A percentile compares a stretch with the other conserved stretches of the same genome.
These are phyloP conservation scores for Rhyzopertha dominica DNA, from an alignment of 1,140 invertebrate genomes.

Conservation along the genomic window DNA sequence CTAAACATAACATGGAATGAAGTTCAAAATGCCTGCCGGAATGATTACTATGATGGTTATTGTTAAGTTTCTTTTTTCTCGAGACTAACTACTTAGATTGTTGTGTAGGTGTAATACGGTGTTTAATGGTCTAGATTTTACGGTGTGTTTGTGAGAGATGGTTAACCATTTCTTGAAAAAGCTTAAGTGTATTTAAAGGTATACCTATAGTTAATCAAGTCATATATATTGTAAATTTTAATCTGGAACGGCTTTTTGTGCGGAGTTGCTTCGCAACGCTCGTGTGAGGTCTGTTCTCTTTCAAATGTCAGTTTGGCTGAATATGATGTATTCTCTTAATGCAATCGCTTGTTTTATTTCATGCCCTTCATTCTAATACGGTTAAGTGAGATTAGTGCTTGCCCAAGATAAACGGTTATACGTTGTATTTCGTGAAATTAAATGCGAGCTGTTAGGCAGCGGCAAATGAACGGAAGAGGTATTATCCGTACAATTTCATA, in stretches of 20 bases:
- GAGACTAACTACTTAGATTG: constrained; percentile 9
- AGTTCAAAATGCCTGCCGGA: constrained; percentile 7
- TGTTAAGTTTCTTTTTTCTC: constrained; percentile 8
- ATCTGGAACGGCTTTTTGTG: constrained; percentile 17
- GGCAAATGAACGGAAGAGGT: too few relatives aligned
- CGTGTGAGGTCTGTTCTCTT: constrained; percentile 17
- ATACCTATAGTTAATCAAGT: constrained; percentile 16
- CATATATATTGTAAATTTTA: constrained; percentile 19
- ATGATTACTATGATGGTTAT: constrained; percentile 7
- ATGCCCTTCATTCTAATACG: too few relatives aligned
- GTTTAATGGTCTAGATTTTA: constrained; percentile 19
- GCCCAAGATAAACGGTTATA: too few relatives aligned
- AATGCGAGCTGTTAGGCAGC: too few relatives aligned
- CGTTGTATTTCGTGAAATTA: too few relatives aligned
- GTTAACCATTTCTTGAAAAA: constrained; percentile 19
- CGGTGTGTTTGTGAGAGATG: constrained; percentile 17
- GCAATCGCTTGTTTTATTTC: constrained; percentile 22
- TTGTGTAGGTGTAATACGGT: constrained; percentile 12
- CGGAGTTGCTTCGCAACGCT: too few relatives aligned
- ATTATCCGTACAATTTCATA: too few relatives aligned
- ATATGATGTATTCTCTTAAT: constrained; percentile 31
- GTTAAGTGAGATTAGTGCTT: too few relatives aligned
- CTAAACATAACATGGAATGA: constrained; percentile 6
- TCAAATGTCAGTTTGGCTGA: constrained; percentile 17
- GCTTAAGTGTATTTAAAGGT: background rate